Percentiles rank a stretch among this genome's conserved stretches.
Evolutionary conservation across 2,797 vertebrate species (phyloP).

Genomic region (Propithecus deckenii): DNA sequence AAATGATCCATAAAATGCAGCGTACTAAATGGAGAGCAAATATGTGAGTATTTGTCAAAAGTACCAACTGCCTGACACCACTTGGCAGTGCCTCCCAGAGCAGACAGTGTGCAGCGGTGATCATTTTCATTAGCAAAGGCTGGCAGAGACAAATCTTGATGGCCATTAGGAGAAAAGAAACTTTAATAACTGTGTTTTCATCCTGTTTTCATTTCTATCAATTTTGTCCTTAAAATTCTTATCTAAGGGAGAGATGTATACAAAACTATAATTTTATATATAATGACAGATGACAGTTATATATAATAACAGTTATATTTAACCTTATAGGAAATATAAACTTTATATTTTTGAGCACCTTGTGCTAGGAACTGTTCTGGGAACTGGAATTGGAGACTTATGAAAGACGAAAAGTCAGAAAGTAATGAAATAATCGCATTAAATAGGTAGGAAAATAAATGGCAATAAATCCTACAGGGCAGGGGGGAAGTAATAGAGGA

Average conservation of each 20-base stretch:
- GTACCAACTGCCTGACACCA: neutral
- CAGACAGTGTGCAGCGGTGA: accelerated
- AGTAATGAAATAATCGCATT: neutral
- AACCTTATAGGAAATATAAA: neutral
- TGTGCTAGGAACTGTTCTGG: neutral
- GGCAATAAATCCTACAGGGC: neutral
- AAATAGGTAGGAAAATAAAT: neutral
- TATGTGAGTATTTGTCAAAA: constrained; percentile 7
- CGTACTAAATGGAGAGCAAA: neutral
- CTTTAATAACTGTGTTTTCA: neutral
- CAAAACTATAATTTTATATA: neutral
- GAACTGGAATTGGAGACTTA: neutral
- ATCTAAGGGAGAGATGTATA: neutral
- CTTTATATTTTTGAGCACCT: neutral
- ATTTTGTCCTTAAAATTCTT: neutral
- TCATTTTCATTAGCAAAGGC: neutral
- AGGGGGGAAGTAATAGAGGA: neutral
- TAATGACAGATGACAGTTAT: neutral
- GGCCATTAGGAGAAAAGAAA: neutral
- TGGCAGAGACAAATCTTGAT: neutral
- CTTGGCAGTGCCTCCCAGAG: neutral
- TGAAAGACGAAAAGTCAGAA: neutral
- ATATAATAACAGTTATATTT: neutral
- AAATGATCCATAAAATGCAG: neutral
- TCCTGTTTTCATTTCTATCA: neutral